These are phyloP conservation scores for Neelides sp. DNA, from an alignment of 1,140 invertebrate genomes.

Conservation along the genomic window DNA sequence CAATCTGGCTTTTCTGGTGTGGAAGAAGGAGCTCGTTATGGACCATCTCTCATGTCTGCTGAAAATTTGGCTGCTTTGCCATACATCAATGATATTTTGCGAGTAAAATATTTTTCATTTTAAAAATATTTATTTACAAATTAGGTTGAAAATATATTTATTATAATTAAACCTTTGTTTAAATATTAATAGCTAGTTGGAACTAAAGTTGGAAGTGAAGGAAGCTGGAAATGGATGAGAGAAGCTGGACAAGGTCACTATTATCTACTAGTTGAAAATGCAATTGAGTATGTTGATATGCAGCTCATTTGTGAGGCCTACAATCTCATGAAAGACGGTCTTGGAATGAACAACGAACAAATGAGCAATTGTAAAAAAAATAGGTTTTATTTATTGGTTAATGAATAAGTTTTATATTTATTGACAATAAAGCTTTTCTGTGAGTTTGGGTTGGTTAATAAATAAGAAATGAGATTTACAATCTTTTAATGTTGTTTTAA, in stretches of 20 bases:
- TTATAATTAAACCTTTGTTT: slow-evolving; percentile 14
- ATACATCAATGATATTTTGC: slow-evolving; percentile 87
- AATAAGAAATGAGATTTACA: no score
- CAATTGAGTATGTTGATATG: slow-evolving; percentile 99
- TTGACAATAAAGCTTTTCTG: no score
- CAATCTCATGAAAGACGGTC: slow-evolving; percentile 73
- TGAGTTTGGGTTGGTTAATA: no score
- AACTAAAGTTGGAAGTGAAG: slow-evolving; percentile 76
- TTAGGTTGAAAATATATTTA: background rate
- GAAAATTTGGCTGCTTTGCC: slow-evolving; percentile 86
- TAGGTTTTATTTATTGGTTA: background rate
- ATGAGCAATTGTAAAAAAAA: slow-evolving; percentile 60
- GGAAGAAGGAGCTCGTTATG: slow-evolving; percentile 94
- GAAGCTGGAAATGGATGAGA: slow-evolving; percentile 98
- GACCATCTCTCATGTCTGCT: slow-evolving; percentile 96
- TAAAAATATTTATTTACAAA: background rate
- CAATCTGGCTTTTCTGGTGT: slow-evolving; percentile 97
- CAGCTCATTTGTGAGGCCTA: slow-evolving; percentile 98
- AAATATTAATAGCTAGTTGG: slow-evolving; percentile 66
- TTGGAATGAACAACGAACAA: slow-evolving; percentile 62
- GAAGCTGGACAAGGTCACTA: slow-evolving; percentile 95
- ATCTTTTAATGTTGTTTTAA: no score
- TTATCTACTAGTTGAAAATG: slow-evolving; percentile 99
- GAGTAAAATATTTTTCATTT: slow-evolving; percentile 40
- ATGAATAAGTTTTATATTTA: slow-evolving; percentile 37